phyloP scores from a whole-genome alignment of 2,113 vertebrate species.

The Alaudala cheleensis region DNA sequence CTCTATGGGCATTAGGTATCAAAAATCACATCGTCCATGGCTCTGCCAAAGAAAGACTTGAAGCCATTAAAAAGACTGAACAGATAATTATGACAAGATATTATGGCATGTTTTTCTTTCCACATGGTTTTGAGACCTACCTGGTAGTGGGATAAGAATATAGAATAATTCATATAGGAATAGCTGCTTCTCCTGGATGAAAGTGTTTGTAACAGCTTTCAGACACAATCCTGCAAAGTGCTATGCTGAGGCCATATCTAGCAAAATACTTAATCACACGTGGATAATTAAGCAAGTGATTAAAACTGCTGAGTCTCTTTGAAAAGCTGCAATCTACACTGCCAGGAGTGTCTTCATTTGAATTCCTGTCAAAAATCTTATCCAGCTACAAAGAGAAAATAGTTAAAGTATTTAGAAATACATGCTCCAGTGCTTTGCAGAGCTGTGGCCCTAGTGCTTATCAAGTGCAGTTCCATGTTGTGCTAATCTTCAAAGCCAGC shows the following conservation, averaged over 20 bases:
- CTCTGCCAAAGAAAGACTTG: not conserved
- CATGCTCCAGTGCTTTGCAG: constrained; percentile 6
- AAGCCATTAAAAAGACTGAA: not conserved
- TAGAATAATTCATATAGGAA: not conserved
- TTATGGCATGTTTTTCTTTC: not conserved
- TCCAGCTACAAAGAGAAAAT: constrained; percentile 15
- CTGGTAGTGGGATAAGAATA: not conserved
- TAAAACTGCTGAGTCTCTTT: constrained; percentile 42
- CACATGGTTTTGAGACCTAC: not conserved
- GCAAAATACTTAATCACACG: not conserved
- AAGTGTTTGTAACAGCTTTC: not conserved
- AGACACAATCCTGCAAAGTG: not conserved
- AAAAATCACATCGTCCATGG: not conserved
- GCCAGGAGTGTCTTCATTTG: constrained; percentile 18
- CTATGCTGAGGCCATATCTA: not conserved
- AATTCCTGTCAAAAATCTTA: constrained; percentile 46
- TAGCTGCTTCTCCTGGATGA: not conserved
- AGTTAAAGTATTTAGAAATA: constrained; percentile 27
- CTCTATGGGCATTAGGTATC: not conserved
- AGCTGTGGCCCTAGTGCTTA: not conserved
- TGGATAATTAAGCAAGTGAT: constrained; percentile 47
- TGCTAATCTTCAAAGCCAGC: constrained; percentile 31
- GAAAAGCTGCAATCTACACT: constrained; percentile 36
- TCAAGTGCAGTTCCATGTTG: not conserved
- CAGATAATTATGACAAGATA: not conserved